A percentile compares a stretch with the other conserved stretches of the same genome.
phyloP scores from a whole-genome alignment of 1,140 invertebrate genomes.

The Pachypeltis micranthus region DNA sequence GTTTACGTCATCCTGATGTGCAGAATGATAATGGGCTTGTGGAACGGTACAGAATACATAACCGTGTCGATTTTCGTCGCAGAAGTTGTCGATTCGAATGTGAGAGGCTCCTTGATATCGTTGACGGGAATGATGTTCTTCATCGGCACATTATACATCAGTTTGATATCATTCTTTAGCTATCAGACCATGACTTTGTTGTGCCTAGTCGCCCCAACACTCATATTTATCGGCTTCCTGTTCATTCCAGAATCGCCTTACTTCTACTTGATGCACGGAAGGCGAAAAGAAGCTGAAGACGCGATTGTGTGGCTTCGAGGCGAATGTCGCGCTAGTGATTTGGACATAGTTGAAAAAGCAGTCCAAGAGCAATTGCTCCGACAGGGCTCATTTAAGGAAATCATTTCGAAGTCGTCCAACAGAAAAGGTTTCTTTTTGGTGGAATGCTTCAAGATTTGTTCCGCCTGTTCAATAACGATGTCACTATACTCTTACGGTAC shows the following conservation, averaged over 20 bases:
- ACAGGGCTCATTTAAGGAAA: conserved; percentile 10
- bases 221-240: conserved; percentile 52
- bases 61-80: conserved; percentile 50
- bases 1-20: conserved; percentile 15
- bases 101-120: conserved; percentile 41
- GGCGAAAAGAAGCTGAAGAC: conserved; percentile 46
- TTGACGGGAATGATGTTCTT: conserved; percentile 65
- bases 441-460: conserved; percentile 43
- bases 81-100: conserved; percentile 37
- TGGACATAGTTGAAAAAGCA: conserved; percentile 22
- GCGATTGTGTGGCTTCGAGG: conserved; percentile 52
- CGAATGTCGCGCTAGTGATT: conserved; percentile 11
- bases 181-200: conserved; percentile 54
- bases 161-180: conserved; percentile 49
- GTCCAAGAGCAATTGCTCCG: conserved; percentile 15
- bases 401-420: conserved; percentile 13
- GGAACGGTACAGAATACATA: conserved; percentile 59
- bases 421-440: conserved; percentile 50
- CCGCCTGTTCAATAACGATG: conserved; percentile 61
- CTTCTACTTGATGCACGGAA: conserved; percentile 47
- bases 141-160: conserved; percentile 61
- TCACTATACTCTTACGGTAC: conserved; percentile 64
- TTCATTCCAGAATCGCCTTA: conserved; percentile 74
- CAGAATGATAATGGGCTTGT: conserved; percentile 41
- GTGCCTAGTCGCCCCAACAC: conserved; percentile 45